Base-by-base conservation (phyloP, 53 echinoderm and acorn worm species). In the Echinarachnius parma region DNA sequence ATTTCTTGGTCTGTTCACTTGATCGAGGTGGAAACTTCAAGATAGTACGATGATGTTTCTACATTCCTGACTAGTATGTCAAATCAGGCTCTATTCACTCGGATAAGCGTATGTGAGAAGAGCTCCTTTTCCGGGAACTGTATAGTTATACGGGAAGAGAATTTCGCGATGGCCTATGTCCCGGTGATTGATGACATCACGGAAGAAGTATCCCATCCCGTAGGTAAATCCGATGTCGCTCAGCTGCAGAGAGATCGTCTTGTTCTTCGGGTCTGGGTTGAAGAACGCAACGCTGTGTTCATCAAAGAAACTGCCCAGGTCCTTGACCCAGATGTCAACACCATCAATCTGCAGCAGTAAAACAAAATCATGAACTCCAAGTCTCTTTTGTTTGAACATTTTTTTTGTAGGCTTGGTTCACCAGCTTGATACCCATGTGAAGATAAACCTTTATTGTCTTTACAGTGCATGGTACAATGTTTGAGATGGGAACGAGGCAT, bases 241-340 rank as follows among this genome's bases (percentile, higher is more conserved):
- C 24, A 69, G 49, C 33, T 28, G 30, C 9, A 69, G 25, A 2
- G 69, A 34, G 9, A 69, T 35, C 52, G 53, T 69, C 52, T 53
- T 50, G 21, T 53, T 34, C 3, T 53, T 4, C 4, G 20, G 2
- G 31, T 21, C 34, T 1, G 53, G 53, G 53, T 53, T 69, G 22
- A 69, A 24, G 35, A 69, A 53, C 23, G 23, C 35, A 9, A 69
- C n/a, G 3, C 31, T 21, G 14, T 26, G 34, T 14, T 53, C 33
- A 3, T 69, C 35, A 33, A 33, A 52, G 29, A 30, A 10, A 60
- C 21, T 37, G 52, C 11, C 18, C 0, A 53, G 53, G 13, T 52
- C 21, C 33, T 24, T 34, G 19, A 31, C 23, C 69, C 69, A 53
- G 11, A 69, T 9, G 23, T 34, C 25, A 16, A 68, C 34, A 3